Base-by-base conservation (phyloP, 2,888 invertebrate genomes). In the Pegoplata infirma region DNA sequence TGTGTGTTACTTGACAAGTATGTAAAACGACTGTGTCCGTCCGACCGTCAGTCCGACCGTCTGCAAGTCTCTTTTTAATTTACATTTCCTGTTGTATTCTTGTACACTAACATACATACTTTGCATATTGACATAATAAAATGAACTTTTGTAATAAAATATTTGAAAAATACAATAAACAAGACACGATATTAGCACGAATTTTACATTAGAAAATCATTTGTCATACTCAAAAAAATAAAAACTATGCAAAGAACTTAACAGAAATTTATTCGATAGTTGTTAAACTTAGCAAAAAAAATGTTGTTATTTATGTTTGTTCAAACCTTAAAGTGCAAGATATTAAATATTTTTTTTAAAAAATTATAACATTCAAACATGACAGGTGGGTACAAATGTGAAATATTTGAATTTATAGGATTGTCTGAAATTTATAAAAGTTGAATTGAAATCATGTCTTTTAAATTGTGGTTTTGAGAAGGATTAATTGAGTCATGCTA, bases 51-150 rank as follows among this genome's bases (percentile, higher is more conserved):
- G 16, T 32, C 16, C 14, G 28, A 25, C n/a, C 10, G 46, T 32
- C 46, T 46, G 40, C 51, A 10, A 21, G 10, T 53, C 23, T 6
- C 2, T 19, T 10, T 16, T 53, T 63, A 73, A 68, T 73, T 59
- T 58, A 78, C 77, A 78, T 78, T 78, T 78, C 77, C 77, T 78
- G 77, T 73, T 73, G 77, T 56, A 59, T 32, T 32, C 10, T 40
- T 40, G 36, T 40, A 40, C 10, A 32, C 12, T 32, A 32, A 32
- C 10, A 32, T 25, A 66, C 64, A 64, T 66, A 68, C 44, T 66
- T 64, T 58, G 46, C 72, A 72, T 73, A 73, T 68, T 73, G 68
- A 73, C 64, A 73, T 59, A 73, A 78, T 78, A 68, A 78, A 77
- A 58, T 72, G 71, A 64, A 64, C 71, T 71, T n/a, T 71, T 76